These are phyloP conservation scores for Tenthredo mesomela DNA, from an alignment of 2,888 invertebrate species.

Conservation along the genomic window DNA sequence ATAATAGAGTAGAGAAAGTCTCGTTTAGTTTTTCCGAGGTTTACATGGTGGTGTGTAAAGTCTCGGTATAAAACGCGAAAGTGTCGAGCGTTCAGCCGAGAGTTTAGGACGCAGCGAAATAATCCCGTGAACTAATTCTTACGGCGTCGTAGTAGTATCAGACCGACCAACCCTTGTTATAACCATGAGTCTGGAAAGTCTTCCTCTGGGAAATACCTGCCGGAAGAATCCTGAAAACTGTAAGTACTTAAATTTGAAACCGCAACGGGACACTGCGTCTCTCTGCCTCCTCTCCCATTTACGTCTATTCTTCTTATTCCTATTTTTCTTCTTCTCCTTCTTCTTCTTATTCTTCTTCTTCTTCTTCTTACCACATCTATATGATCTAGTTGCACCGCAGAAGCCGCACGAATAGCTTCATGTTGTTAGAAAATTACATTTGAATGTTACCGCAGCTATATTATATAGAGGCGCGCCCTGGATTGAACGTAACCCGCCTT, in stretches of 20 bases:
- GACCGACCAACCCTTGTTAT: conserved; percentile 3
- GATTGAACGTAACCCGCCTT: conserved; percentile 1
- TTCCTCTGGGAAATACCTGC: conserved; percentile 49
- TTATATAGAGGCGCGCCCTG: neutral
- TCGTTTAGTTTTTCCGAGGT: neutral
- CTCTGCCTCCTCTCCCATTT: conserved; percentile 41
- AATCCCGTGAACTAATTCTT: conserved; percentile 45
- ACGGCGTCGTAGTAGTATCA: conserved; percentile 23
- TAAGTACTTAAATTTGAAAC: conserved; percentile 52
- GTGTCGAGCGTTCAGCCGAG: neutral
- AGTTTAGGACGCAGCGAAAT: conserved; percentile 34
- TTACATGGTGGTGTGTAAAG: neutral
- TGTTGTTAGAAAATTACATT: conserved; percentile 49
- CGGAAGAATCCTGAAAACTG: conserved; percentile 50
- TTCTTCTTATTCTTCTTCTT: conserved; percentile 8
- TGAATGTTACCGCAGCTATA: conserved; percentile 1
- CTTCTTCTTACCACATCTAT: neutral
- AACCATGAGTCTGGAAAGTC: conserved; percentile 30
- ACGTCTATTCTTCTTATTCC: neutral
- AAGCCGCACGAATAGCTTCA: conserved; percentile 13
- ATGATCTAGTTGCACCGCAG: neutral
- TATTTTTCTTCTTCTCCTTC: conserved; percentile 22
- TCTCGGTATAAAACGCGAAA: neutral
- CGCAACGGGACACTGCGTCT: conserved; percentile 50
- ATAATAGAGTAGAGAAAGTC: neutral